phyloP scores from a whole-genome alignment of 2,888 invertebrate species.

The Temnothorax rugatulus region DNA sequence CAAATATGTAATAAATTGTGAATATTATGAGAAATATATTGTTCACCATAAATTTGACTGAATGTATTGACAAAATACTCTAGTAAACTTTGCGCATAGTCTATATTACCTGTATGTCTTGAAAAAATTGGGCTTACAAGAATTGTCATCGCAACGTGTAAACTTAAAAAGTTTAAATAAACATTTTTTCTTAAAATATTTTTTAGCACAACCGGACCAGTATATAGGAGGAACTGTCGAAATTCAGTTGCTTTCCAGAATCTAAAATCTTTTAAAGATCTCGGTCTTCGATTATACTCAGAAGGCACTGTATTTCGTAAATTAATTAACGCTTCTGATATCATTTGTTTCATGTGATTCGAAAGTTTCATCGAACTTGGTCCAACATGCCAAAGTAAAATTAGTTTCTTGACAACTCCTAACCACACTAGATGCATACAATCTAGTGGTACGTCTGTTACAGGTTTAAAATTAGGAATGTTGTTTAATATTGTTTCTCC shows the following conservation, averaged over 20 bases:
- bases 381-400: constrained; percentile 9
- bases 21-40: constrained; percentile 21
- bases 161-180: constrained; percentile 24
- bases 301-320: not conserved
- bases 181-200: constrained; percentile 1
- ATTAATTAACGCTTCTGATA: not conserved
- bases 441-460: not conserved
- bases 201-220: not conserved
- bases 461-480: constrained; percentile 18
- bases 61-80: constrained; percentile 8
- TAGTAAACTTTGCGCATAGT: constrained; percentile 21
- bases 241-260: constrained; percentile 20
- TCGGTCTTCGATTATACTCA: not conserved
- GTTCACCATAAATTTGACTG: not conserved
- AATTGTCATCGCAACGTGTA: constrained; percentile 17
- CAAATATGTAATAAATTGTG: constrained; percentile 26
- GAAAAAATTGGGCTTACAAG: not conserved
- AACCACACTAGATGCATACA: constrained; percentile 12
- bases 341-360: not conserved
- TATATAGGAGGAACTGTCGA: not conserved
- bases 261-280: constrained; percentile 1
- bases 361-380: constrained; percentile 6
- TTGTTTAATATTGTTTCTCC: not conserved
- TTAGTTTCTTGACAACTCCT: constrained; percentile 20
- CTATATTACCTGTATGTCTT: not conserved